Conservation (phyloP, 2,113 vertebrate genomes). For the Microtus ochrogaster region DNA sequence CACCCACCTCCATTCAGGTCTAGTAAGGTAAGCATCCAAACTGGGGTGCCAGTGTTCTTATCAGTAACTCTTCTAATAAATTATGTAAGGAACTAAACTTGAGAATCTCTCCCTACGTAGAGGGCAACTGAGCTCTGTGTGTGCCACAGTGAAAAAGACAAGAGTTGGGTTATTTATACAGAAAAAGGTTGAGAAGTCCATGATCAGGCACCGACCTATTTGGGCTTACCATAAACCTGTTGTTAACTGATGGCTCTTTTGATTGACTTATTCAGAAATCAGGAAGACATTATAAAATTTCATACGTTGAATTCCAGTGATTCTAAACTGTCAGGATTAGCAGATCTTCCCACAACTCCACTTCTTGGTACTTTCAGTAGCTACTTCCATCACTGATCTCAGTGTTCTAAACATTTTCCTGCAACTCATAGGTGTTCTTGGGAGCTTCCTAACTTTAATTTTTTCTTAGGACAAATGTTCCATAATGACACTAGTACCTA, state of each 20-base stretch:
- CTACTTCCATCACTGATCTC: not conserved
- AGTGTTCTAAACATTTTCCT: not conserved
- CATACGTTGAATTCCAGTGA: not conserved
- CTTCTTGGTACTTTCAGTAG: not conserved
- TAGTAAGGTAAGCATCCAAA: too few species aligned
- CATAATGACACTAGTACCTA: not conserved
- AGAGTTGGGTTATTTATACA: not conserved
- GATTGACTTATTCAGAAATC: not conserved
- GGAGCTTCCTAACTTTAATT: not conserved
- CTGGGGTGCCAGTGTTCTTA: not conserved
- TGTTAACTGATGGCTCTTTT: not conserved
- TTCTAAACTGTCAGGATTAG: not conserved
- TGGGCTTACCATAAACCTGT: not conserved
- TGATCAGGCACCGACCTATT: not conserved
- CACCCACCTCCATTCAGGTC: too few species aligned
- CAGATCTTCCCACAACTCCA: not conserved
- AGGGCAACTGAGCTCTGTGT: not conserved
- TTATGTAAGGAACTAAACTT: not conserved
- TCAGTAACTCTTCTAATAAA: not conserved
- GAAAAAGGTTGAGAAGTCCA: not conserved
- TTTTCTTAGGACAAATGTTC: not conserved
- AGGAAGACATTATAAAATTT: not conserved
- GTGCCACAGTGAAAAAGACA: not conserved
- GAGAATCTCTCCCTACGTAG: not conserved
- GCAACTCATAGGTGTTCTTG: not conserved